A percentile compares a stretch with the other conserved stretches of the same genome.
phyloP scores from a whole-genome alignment of 2,888 invertebrate genomes.

The Stratiomys singularior region DNA sequence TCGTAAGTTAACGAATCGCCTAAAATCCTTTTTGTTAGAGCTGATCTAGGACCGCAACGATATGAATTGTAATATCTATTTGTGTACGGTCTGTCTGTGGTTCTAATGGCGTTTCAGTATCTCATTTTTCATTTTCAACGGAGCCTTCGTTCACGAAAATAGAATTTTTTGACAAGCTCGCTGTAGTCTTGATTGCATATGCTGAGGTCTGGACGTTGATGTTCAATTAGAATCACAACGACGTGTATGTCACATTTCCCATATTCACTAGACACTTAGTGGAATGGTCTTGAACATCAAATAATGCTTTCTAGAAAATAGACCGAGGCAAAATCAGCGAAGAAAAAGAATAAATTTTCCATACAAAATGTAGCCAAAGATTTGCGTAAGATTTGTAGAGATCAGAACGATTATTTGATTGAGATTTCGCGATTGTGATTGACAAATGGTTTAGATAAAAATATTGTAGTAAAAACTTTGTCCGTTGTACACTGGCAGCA shows the following conservation, averaged over 20 bases:
- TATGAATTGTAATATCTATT: slow-evolving; percentile 23
- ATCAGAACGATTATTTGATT: too few species aligned
- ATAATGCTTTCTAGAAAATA: slow-evolving; percentile 1
- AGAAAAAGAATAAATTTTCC: too few species aligned
- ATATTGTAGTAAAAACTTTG: too few species aligned
- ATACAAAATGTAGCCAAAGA: too few species aligned
- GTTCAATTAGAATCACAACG: slow-evolving; percentile 13
- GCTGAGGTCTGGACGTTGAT: slow-evolving; percentile 15
- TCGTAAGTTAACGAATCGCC: not conserved
- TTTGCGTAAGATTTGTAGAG: too few species aligned
- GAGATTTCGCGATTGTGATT: too few species aligned
- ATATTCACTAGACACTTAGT: not conserved
- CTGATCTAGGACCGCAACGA: not conserved
- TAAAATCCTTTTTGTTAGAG: not conserved
- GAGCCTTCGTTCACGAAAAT: slow-evolving; percentile 25
- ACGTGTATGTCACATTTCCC: not conserved
- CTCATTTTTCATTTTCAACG: slow-evolving; percentile 34
- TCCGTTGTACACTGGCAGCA: too few species aligned
- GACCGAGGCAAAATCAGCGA: not conserved
- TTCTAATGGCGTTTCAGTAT: slow-evolving; percentile 28
- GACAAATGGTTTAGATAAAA: too few species aligned
- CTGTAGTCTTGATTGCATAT: slow-evolving; percentile 17
- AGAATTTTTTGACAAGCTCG: slow-evolving; percentile 32
- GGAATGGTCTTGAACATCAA: not conserved
- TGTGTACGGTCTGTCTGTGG: not conserved